Evolutionary conservation across 1,140 invertebrate genomes (phyloP), one percentile per base, ranked within the genome.

Genomic region (Brachionus plicatilis): DNA sequence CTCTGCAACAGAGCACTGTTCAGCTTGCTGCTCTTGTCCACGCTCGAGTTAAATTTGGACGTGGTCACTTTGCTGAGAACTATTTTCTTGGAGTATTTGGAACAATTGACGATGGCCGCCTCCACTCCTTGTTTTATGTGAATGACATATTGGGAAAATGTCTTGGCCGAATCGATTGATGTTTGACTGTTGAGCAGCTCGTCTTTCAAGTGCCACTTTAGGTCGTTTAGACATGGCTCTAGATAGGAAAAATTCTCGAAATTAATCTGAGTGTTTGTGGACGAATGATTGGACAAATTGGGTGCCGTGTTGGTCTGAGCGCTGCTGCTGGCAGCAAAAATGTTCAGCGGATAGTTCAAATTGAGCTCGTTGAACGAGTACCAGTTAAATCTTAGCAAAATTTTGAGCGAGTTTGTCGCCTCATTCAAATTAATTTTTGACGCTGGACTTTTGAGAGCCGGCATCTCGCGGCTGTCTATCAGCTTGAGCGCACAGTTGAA

Each of bases 381-480:
- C 79, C 50, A 82, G 45, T 82, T 82, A 14, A 82, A 82, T 82
- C 79, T 82, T 20, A 82, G 27, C 53, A 29, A 82, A 27, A 68
- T 37, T 82, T 82, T 82, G 8, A 80, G 17, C 2, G 37, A 72
- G 43, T 43, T 17, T 8, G 45, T 56, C n/a, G 14, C 47, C 12
- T 78, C 45, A 60, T 2, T 24, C 8, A 20, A n/a, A 17, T 20
- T n/a, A n/a, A 29, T 6, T 65, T 33, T 82, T 3, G 20, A 43
- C 3, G 37, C 4, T n/a, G 37, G 12, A 65, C 33, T 68, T 29
- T 68, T 82, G 24, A 82, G 47, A 2, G 2, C 2, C 4, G 27
- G 27, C n/a, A 65, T 12, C 60, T 82, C 79, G 4, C 33, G 45
- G 5, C 7, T 41, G 1, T 60, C 53, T 17, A 82, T 65, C n/a